These are phyloP conservation scores for Drosophila formosana DNA, from an alignment of 2,888 invertebrate genomes.

Conservation along the genomic window DNA sequence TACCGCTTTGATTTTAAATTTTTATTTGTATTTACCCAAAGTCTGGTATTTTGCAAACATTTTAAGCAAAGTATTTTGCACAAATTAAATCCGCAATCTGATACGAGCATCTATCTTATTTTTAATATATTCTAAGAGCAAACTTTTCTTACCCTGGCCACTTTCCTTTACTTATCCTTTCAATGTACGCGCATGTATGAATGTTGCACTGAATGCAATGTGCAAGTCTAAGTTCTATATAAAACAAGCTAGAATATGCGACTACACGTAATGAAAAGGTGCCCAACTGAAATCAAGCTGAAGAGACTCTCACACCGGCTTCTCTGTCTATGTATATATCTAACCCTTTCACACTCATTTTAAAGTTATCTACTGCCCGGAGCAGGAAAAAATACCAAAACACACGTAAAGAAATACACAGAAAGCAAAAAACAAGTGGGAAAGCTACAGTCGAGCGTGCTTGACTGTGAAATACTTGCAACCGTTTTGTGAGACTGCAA, in stretches of 20 bases:
- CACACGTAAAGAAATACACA: neutral
- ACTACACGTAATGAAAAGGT: slow-evolving; percentile 40
- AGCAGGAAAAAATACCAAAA: slow-evolving; percentile 60
- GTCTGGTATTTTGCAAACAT: neutral
- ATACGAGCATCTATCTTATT: slow-evolving; percentile 1
- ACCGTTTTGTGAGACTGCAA: too few relatives aligned
- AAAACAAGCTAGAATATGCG: slow-evolving; percentile 10
- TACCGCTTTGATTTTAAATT: neutral
- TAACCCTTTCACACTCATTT: neutral
- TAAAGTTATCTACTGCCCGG: slow-evolving; percentile 50
- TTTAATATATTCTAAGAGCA: slow-evolving; percentile 12
- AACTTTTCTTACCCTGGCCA: slow-evolving; percentile 1
- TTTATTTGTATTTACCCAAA: slow-evolving; percentile 1
- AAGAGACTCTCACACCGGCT: slow-evolving; percentile 13
- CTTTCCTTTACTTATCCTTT: slow-evolving; percentile 17
- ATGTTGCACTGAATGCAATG: slow-evolving; percentile 21
- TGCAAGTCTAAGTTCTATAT: slow-evolving; percentile 20
- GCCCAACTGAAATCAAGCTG: slow-evolving; percentile 41
- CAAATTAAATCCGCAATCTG: slow-evolving; percentile 19
- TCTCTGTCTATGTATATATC: neutral
- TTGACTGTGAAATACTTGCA: too few relatives aligned
- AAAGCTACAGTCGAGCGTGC: too few relatives aligned
- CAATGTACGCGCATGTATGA: slow-evolving; percentile 4
- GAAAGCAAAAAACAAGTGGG: too few relatives aligned
- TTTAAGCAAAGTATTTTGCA: slow-evolving; percentile 7